Base-by-base conservation (phyloP, 2,113 vertebrate species). In the Rafetus swinhoei region DNA sequence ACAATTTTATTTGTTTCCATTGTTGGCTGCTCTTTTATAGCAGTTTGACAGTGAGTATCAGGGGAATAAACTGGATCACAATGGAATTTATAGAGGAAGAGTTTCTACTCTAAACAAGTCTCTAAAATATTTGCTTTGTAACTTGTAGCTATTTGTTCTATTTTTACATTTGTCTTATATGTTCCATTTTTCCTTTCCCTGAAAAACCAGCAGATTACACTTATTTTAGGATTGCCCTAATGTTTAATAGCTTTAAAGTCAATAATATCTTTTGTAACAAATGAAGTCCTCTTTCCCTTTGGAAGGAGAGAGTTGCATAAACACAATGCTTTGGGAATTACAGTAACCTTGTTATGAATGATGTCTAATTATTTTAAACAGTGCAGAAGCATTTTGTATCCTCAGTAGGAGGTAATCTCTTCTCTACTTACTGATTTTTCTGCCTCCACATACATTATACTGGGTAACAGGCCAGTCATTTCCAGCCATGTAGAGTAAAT, bases 1-100 rank as follows among this genome's bases (percentile, higher is more conserved):
- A 1, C 50, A 3, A 0, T 1, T 79, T 57, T 35, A 27, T 0
- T 0, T 62, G 45, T 72, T 87, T 24, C n/a, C 3, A 0, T 29
- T 87, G 4, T 60, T 2, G 1, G 1, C 3, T 25, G 16, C 65
- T 80, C 24, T 55, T 82, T 81, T 53, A 3, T 3, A 92, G 65
- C 32, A 8, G 1, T 29, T 19, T 60, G 54, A 56, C 21, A 6
- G 62, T 19, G 52, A 83, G 35, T 39, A n/a, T 0, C 2, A 27
- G 21, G 25, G 32, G 54, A 77, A 14, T 12, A 55, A 81, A 5
- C 22, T 79, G 22, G 12, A 18, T 86, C 52, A 8, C 27, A 45
- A 1, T 81, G 21, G 45, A 60, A 25, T 52, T 39, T 35, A 59
- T 27, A 76, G 54, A 69, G 57, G 50, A 60, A 19, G 24, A 72